Conservation (phyloP, 1,140 invertebrate genomes). For the Diplogasteroides magnus region DNA sequence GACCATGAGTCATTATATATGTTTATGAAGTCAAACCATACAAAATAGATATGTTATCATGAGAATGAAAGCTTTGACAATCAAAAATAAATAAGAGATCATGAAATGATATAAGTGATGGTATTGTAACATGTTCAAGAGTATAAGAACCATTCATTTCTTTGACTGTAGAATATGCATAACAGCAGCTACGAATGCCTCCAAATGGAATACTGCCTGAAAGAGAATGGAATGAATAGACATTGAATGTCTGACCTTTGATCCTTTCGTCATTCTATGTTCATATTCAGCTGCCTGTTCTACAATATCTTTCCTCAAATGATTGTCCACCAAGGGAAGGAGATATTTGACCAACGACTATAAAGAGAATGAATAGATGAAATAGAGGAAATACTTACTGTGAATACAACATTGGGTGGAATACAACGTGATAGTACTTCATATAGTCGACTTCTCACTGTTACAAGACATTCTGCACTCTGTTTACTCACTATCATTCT, state of each 20-base stretch:
- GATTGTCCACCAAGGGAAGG: conserved; percentile 13
- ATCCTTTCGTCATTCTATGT: conserved; percentile 14
- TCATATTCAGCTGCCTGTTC: conserved; percentile 19
- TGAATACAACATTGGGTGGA: conserved; percentile 86
- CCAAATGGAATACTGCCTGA: conserved; percentile 32
- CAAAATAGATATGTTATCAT: too few species aligned
- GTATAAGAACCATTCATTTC: not conserved
- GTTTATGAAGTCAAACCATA: too few species aligned
- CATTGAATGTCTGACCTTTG: conserved; percentile 5
- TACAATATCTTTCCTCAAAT: conserved; percentile 11
- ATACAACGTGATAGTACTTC: conserved; percentile 89
- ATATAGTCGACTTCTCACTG: conserved; percentile 80
- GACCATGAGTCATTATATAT: too few species aligned
- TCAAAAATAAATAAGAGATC: too few species aligned
- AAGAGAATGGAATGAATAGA: conserved; percentile 10
- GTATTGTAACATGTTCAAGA: not conserved
- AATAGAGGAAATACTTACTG: conserved; percentile 57
- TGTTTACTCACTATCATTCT: conserved; percentile 80
- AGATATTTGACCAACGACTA: conserved; percentile 25
- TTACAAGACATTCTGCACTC: conserved; percentile 71
- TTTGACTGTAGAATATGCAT: conserved; percentile 18
- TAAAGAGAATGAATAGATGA: conserved; percentile 12
- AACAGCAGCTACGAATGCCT: conserved; percentile 25
- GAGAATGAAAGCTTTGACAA: too few species aligned
- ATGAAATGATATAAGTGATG: not conserved